Conservation (phyloP, 2,113 vertebrate species). For the Nannobrachium achirus region DNA sequence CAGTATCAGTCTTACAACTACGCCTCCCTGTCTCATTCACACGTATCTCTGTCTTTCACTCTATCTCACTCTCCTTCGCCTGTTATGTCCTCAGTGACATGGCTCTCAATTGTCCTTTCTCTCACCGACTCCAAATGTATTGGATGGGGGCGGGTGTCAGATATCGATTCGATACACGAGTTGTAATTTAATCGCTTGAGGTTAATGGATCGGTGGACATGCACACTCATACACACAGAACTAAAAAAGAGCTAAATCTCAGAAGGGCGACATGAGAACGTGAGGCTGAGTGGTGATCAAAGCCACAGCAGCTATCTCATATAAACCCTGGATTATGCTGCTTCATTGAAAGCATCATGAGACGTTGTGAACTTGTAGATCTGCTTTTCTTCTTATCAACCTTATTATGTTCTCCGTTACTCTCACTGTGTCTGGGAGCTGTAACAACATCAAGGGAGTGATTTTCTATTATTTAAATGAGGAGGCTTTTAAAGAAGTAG, state of each 20-base stretch:
- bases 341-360: too few species aligned
- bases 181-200: neutral
- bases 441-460: neutral
- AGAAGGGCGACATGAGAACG: neutral
- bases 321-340: too few species aligned
- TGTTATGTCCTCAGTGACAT: neutral
- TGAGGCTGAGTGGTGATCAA: neutral
- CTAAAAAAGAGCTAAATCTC: neutral
- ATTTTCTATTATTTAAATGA: too few species aligned
- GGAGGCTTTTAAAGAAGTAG: too few species aligned
- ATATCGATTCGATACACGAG: neutral
- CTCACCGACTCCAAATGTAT: neutral
- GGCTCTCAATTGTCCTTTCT: slow-evolving; percentile 10
- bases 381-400: neutral
- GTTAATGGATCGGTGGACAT: neutral
- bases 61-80: slow-evolving; percentile 24
- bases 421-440: neutral
- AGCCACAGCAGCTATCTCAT: neutral
- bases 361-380: too few species aligned
- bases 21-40: too few species aligned
- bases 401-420: too few species aligned
- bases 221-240: neutral
- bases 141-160: neutral
- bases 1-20: too few species aligned
- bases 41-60: neutral